phyloP scores from a whole-genome alignment of 2,113 vertebrate species.

The Sinosuthora webbiana region DNA sequence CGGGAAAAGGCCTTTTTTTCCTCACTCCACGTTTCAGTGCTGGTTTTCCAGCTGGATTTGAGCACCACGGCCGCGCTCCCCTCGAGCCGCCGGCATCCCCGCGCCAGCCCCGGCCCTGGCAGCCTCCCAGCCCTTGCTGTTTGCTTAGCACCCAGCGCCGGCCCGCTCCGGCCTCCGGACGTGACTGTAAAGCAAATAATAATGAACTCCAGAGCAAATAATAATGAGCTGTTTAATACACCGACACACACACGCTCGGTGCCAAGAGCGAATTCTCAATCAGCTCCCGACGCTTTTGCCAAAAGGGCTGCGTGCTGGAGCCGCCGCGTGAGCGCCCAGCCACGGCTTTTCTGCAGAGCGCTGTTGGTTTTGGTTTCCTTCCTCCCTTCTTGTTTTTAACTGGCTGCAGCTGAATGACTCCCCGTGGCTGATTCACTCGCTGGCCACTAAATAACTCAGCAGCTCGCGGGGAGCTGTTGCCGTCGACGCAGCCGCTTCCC shows the following conservation, averaged over 20 bases:
- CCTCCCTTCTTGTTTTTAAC: constrained; percentile 13
- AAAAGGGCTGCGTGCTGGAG: constrained; percentile 10
- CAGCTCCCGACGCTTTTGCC: constrained; percentile 14
- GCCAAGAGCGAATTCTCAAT: constrained; percentile 6
- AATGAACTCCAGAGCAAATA: constrained; percentile 62
- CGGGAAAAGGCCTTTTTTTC: background rate
- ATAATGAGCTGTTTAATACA: constrained; percentile 59
- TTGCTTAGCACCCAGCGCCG: constrained; percentile 5
- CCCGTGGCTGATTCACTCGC: constrained; percentile 48
- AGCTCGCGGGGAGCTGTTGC: constrained; percentile 29
- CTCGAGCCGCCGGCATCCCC: background rate
- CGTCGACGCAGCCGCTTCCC: background rate
- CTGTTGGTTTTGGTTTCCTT: constrained; percentile 48
- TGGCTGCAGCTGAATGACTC: constrained; percentile 49
- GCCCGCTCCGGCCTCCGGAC: background rate
- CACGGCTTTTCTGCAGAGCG: background rate
- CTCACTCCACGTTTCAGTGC: background rate
- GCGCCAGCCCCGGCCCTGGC: background rate
- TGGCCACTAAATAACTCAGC: constrained; percentile 56
- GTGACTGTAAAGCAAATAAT: constrained; percentile 53
- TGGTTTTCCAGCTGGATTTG: background rate
- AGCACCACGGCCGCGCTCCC: rapidly evolving
- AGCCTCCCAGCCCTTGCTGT: background rate
- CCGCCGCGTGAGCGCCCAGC: background rate
- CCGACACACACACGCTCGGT: background rate